Base-by-base conservation (phyloP, 2,797 vertebrate species). In the Eremophila alpestris region DNA sequence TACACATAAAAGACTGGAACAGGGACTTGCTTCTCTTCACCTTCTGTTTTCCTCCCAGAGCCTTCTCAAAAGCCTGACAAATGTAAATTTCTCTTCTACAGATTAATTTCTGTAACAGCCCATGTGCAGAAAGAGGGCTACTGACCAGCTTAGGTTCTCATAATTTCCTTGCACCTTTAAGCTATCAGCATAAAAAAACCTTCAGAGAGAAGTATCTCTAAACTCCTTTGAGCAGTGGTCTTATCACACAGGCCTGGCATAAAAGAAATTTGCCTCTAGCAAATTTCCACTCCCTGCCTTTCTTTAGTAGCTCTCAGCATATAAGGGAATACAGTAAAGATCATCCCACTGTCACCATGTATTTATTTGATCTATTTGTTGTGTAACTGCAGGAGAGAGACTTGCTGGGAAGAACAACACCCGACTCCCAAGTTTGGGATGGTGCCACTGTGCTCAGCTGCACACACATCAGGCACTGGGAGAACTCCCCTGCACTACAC, bases 401-500 rank as follows among this genome's bases (percentile, higher is more conserved):
- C 40, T 24, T 19, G 38, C 34, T 73, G 29, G 29, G n/a, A 81
- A 68, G 70, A 84, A 59, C 16, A 63, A 34, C 16, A 36, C 62
- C 40, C 22, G 69, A 55, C 26, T 78, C 23, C 22, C 1, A 2
- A 16, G 43, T 30, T 65, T 1, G 2, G 60, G 60, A 23, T 49
- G 23, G 43, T 14, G 4, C 52, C 55, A 49, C 19, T 1, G 4
- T 2, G 19, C 45, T 52, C 49, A 56, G 51, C 51, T 48, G 55
- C 30, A 7, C 16, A 34, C 0, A 0, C 26, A 69, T 11, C 13
- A 54, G 45, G 27, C 56, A 43, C 27, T 13, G 29, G 23, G 30
- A 91, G 19, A 55, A 43, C 10, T 22, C 27, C 11, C 23, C 26
- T 59, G 59, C 62, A 21, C 20, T 21, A 36, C n/a, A 5, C 18